These are phyloP conservation scores for Drosophila leontia DNA, from an alignment of 1,140 invertebrate genomes.

Conservation along the genomic window DNA sequence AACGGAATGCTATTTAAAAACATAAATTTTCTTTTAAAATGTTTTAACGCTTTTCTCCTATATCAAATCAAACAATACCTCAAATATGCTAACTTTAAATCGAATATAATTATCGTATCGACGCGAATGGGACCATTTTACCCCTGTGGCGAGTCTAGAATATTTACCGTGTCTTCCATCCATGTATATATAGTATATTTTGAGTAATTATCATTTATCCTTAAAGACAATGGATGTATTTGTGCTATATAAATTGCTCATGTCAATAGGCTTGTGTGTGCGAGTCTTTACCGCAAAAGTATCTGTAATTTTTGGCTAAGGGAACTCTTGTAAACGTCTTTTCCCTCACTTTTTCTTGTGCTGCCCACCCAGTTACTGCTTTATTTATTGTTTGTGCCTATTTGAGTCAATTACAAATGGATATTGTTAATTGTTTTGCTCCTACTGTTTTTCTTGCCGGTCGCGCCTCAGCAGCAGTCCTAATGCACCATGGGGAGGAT, in stretches of 20 bases:
- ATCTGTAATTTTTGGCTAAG: slow-evolving; percentile 8
- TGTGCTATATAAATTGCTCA: not conserved
- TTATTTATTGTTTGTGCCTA: slow-evolving; percentile 81
- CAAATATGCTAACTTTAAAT: too few species aligned
- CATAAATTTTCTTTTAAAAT: too few species aligned
- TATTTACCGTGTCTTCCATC: too few species aligned
- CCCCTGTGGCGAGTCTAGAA: too few species aligned
- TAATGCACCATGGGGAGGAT: not conserved
- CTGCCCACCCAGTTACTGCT: slow-evolving; percentile 63
- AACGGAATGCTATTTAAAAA: too few species aligned
- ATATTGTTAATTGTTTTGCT: slow-evolving; percentile 80
- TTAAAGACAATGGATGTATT: too few species aligned
- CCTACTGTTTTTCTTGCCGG: slow-evolving; percentile 18
- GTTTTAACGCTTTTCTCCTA: too few species aligned
- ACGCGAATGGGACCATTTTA: too few species aligned
- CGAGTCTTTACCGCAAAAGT: not conserved
- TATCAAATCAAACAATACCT: too few species aligned
- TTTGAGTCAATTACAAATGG: slow-evolving; percentile 81
- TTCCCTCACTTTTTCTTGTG: slow-evolving; percentile 20
- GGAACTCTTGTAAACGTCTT: slow-evolving; percentile 46
- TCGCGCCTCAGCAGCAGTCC: slow-evolving; percentile 19
- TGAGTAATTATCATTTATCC: too few species aligned
- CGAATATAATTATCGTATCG: too few species aligned
- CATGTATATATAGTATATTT: too few species aligned
- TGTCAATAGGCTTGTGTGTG: not conserved